Evolutionary conservation across 2,797 vertebrate species (phyloP).

Genomic region (Buphagus erythrorhynchus): DNA sequence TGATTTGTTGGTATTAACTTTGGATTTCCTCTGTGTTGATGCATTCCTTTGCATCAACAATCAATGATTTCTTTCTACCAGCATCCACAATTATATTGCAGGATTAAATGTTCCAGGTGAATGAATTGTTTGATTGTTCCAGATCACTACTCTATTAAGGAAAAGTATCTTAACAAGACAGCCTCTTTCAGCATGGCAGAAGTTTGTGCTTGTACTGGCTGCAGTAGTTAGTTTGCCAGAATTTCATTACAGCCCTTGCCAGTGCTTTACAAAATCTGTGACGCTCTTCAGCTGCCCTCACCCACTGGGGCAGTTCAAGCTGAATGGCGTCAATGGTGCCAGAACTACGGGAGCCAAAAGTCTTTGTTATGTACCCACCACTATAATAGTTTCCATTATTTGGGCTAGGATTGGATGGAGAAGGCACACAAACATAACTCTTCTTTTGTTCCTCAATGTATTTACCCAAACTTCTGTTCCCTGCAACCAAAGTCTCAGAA

Average conservation of each 20-base stretch:
- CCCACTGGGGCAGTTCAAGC: constrained; percentile 62
- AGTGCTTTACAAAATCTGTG: constrained; percentile 50
- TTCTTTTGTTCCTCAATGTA: constrained; percentile 50
- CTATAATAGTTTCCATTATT: constrained; percentile 61
- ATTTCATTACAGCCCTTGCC: constrained; percentile 54
- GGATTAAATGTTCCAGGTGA: not conserved
- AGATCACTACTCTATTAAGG: not conserved
- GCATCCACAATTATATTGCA: not conserved
- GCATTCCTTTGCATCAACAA: not conserved
- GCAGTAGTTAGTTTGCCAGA: constrained; percentile 52
- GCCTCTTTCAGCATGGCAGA: not conserved
- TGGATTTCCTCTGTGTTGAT: not conserved
- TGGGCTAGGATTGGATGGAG: constrained; percentile 61
- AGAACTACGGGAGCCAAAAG: constrained; percentile 43
- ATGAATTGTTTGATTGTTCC: not conserved
- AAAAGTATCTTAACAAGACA: not conserved
- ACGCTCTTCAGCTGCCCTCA: constrained; percentile 44
- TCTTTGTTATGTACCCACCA: constrained; percentile 58
- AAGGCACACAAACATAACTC: constrained; percentile 59
- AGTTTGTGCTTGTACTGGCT: not conserved
- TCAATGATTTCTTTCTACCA: not conserved
- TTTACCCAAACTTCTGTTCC: constrained; percentile 55
- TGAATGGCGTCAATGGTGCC: constrained; percentile 62
- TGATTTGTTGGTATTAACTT: not conserved
- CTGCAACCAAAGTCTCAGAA: constrained; percentile 26